phyloP scores from a whole-genome alignment of 2,113 vertebrate genomes.

The Cavia porcellus region DNA sequence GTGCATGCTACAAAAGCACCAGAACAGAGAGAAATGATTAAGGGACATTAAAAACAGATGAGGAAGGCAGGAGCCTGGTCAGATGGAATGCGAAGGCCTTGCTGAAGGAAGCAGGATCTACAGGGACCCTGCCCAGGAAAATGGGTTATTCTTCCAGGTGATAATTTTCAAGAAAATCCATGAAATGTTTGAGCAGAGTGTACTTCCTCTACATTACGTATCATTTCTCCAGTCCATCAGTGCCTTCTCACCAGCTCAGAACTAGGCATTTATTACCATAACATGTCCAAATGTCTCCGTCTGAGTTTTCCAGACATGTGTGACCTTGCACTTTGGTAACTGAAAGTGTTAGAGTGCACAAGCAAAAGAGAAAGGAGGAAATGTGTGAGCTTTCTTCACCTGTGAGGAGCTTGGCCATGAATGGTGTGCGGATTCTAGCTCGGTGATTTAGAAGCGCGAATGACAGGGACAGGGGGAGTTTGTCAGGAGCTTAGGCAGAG shows the following conservation, averaged over 20 bases:
- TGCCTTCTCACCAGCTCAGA: slow-evolving; percentile 52
- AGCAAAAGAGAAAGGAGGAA: not conserved
- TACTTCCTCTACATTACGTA: slow-evolving; percentile 75
- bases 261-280: slow-evolving; percentile 57
- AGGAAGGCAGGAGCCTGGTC: slow-evolving; percentile 80
- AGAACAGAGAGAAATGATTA: slow-evolving; percentile 81
- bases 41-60: slow-evolving; percentile 84
- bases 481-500: not conserved
- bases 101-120: slow-evolving; percentile 70
- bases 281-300: slow-evolving; percentile 44
- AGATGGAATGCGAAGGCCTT: slow-evolving; percentile 83
- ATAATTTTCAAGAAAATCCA: slow-evolving; percentile 84
- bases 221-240: slow-evolving; percentile 74
- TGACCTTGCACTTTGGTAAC: not conserved
- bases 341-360: not conserved
- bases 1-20: slow-evolving; percentile 55
- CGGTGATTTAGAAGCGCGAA: not conserved
- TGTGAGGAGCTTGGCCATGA: not conserved
- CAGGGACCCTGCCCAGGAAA: slow-evolving; percentile 80
- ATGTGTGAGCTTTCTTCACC: not conserved
- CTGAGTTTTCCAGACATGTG: not conserved
- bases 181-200: slow-evolving; percentile 75
- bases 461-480: not conserved
- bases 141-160: slow-evolving; percentile 80
- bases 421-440: not conserved